Evolutionary conservation across 2,797 vertebrate species (phyloP).

Genomic region (Calcarius lapponicus): DNA sequence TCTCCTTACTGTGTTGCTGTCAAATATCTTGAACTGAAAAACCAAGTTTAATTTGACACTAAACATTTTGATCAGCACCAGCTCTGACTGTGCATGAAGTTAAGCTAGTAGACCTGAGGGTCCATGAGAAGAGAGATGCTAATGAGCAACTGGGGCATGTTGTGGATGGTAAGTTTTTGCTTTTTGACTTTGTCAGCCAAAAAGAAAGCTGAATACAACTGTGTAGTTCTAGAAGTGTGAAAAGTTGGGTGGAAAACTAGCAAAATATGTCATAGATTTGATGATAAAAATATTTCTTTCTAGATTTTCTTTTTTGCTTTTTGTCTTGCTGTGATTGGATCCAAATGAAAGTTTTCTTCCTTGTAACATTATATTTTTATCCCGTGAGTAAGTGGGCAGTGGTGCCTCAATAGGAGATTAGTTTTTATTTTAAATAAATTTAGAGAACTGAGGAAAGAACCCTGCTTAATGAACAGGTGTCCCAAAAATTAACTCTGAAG

Average conservation of each 20-base stretch:
- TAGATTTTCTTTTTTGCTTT: background rate
- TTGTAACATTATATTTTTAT: background rate
- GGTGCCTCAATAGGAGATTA: background rate
- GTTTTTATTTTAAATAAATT: background rate
- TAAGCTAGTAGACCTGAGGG: background rate
- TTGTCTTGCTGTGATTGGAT: background rate
- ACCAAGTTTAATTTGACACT: background rate
- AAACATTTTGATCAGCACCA: background rate
- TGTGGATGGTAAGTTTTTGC: background rate
- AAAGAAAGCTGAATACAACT: background rate
- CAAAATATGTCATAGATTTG: background rate
- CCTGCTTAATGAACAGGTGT: background rate
- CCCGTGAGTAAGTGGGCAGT: background rate
- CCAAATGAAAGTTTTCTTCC: background rate
- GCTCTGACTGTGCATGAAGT: background rate
- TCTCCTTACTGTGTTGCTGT: background rate
- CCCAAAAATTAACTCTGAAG: background rate
- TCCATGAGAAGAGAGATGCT: background rate
- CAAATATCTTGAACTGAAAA: background rate
- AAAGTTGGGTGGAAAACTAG: background rate
- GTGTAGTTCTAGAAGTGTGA: background rate
- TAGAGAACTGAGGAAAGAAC: background rate
- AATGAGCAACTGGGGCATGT: background rate
- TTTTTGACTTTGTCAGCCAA: slow-evolving; percentile 1
- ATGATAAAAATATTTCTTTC: background rate